Percentiles rank a stretch among this genome's conserved stretches.
These are phyloP conservation scores for Gymnopithys bicolor DNA, from an alignment of 2,797 vertebrate genomes.

Conservation along the genomic window DNA sequence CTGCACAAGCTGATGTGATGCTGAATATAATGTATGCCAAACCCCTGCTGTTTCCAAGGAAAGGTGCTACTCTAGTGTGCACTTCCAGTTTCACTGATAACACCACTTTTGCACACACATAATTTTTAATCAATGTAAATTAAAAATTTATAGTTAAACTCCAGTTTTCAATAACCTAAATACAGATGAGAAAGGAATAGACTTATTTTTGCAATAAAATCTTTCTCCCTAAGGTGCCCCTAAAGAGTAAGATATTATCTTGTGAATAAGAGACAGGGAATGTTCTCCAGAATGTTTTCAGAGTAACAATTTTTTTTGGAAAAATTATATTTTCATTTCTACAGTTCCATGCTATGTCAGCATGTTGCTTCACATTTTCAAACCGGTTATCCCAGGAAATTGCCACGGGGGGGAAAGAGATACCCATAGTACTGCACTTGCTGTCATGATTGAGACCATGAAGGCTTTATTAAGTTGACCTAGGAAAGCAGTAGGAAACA, in stretches of 20 bases:
- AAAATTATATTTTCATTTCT: background rate
- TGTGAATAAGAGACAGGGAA: background rate
- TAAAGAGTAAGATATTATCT: background rate
- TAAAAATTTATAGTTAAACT: background rate
- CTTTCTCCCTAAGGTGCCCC: background rate
- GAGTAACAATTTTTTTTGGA: background rate
- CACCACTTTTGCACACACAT: background rate
- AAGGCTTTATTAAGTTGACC: background rate
- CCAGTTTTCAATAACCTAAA: background rate
- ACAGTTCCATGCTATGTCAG: background rate
- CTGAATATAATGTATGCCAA: background rate
- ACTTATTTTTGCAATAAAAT: background rate
- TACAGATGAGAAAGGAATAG: background rate
- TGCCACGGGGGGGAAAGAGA: rapidly evolving
- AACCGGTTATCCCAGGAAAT: background rate
- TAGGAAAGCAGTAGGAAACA: background rate
- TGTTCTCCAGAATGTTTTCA: background rate
- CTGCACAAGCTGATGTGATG: background rate
- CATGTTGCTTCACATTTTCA: background rate
- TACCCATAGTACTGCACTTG: background rate
- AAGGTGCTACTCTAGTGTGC: background rate
- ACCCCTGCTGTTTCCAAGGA: background rate
- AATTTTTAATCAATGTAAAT: background rate
- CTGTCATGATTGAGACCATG: background rate
- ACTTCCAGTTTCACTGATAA: background rate